A percentile compares a stretch with the other conserved stretches of the same genome.
phyloP scores from a whole-genome alignment of 2,113 vertebrate genomes.

The Ceuthmochares aereus region DNA sequence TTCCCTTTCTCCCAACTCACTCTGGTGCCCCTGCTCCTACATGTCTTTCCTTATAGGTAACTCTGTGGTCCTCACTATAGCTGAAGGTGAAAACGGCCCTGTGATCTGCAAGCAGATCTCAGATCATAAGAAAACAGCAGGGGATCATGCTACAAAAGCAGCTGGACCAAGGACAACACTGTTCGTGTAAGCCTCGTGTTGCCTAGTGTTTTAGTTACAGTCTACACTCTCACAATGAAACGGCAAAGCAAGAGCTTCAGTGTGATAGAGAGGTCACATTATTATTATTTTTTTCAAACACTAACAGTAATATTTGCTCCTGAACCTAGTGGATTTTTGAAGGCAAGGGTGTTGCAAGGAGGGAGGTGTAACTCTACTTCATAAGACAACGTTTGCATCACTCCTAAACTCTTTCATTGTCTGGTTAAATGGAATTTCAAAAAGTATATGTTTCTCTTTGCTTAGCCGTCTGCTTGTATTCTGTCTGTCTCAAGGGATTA shows the following conservation, averaged over 20 bases:
- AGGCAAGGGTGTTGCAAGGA: neutral
- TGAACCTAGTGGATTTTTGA: neutral
- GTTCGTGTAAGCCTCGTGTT: accelerated
- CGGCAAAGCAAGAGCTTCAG: neutral
- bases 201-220: neutral
- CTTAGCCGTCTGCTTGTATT: neutral
- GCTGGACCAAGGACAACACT: neutral
- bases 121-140: neutral
- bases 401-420: neutral
- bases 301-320: neutral
- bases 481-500: neutral
- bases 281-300: neutral
- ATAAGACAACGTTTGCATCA: neutral
- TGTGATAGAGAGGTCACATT: neutral
- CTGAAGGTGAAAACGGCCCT: neutral
- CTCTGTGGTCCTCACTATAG: neutral
- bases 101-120: neutral
- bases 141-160: neutral
- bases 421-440: neutral
- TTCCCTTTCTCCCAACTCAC: neutral
- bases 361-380: neutral
- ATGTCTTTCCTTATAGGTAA: neutral
- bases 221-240: neutral
- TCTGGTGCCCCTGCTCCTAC: neutral
- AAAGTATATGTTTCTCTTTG: neutral